Evolutionary conservation across 2,888 invertebrate genomes (phyloP).

Genomic region (Drosophila mayaguana): DNA sequence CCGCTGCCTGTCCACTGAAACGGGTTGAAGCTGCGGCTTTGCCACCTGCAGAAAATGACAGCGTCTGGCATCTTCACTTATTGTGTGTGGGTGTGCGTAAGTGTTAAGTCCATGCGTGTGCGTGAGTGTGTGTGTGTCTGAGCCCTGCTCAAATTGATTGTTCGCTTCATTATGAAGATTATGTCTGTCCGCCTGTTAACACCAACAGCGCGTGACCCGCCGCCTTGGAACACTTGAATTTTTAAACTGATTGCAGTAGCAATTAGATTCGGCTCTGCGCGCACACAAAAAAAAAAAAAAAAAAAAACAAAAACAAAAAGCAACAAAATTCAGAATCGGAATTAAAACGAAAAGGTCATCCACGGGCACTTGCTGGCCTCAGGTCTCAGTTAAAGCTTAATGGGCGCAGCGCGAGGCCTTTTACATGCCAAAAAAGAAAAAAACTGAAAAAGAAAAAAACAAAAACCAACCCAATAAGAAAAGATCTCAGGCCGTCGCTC

Average conservation of each 20-base stretch:
- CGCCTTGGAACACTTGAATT: slow-evolving; percentile 38
- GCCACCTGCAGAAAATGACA: slow-evolving; percentile 63
- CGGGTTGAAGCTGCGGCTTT: slow-evolving; percentile 56
- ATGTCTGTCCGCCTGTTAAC: slow-evolving; percentile 60
- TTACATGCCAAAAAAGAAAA: slow-evolving; percentile 57
- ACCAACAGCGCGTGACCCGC: slow-evolving; percentile 61
- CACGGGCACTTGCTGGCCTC: slow-evolving; percentile 66
- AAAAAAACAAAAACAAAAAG: slow-evolving; percentile 12
- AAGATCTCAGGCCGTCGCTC: slow-evolving; percentile 49
- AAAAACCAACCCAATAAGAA: slow-evolving; percentile 22
- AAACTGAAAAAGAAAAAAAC: slow-evolving; percentile 15
- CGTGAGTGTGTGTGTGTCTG: slow-evolving; percentile 25
- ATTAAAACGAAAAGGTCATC: slow-evolving; percentile 75
- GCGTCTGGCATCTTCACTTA: slow-evolving; percentile 27
- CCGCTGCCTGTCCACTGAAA: slow-evolving; percentile 56
- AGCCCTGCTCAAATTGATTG: slow-evolving; percentile 61
- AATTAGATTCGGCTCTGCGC: slow-evolving; percentile 70
- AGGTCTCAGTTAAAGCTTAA: slow-evolving; percentile 61
- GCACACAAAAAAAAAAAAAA: slow-evolving; percentile 32
- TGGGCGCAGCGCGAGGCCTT: slow-evolving; percentile 71
- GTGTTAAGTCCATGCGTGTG: slow-evolving; percentile 22
- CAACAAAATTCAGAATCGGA: slow-evolving; percentile 64
- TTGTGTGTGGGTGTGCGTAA: slow-evolving; percentile 56
- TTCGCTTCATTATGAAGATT: slow-evolving; percentile 54
- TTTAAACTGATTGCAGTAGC: slow-evolving; percentile 59